These are phyloP conservation scores for Cryptoblepharus egeriae DNA, from an alignment of 2,797 vertebrate species.

Conservation along the genomic window DNA sequence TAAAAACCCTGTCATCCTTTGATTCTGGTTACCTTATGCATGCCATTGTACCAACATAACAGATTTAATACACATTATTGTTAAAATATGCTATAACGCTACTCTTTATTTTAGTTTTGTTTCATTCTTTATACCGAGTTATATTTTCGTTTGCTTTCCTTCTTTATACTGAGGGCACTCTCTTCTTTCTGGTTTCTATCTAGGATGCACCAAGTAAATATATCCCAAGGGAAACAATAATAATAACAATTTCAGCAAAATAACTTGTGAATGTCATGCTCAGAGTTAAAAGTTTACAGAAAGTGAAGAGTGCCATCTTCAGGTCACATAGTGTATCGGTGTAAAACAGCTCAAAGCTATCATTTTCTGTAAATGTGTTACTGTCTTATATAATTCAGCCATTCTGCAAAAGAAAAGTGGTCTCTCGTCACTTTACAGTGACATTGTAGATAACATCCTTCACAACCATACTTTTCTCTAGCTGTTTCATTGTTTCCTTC, in stretches of 20 bases:
- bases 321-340: not conserved
- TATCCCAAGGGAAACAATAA: conserved; percentile 44
- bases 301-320: conserved; percentile 78
- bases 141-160: conserved; percentile 48
- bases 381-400: not conserved
- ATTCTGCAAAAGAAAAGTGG: not conserved
- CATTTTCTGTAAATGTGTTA: not conserved
- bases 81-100: not conserved
- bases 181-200: conserved; percentile 61
- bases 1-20: not conserved
- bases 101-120: conserved; percentile 37
- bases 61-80: conserved; percentile 22
- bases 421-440: not conserved
- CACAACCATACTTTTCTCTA: conserved; percentile 2
- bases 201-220: conserved; percentile 67
- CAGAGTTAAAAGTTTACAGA: conserved; percentile 36
- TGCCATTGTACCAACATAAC: conserved; percentile 26
- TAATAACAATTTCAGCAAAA: conserved; percentile 51
- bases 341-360: accelerated
- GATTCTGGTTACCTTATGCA: not conserved
- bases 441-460: not conserved
- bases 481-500: not conserved
- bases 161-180: conserved; percentile 56
- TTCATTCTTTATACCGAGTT: conserved; percentile 56
- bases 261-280: not conserved